A percentile compares a stretch with the other conserved stretches of the same genome.
phyloP scores from a whole-genome alignment of 2,113 vertebrate species.

The Rhea americana region DNA sequence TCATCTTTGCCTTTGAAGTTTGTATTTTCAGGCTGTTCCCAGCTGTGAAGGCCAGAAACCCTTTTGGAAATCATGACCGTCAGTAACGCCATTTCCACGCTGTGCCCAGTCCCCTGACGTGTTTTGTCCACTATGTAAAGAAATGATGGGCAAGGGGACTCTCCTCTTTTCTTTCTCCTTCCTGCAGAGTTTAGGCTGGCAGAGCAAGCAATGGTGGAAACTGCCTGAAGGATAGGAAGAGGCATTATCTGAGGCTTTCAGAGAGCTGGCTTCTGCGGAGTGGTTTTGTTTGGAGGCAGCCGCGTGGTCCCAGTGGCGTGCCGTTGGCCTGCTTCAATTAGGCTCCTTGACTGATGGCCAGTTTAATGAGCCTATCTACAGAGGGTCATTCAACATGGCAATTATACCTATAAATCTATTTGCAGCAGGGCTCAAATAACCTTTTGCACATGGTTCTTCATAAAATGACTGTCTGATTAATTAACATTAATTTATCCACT shows the following conservation, averaged over 20 bases:
- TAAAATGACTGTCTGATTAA: slow-evolving; percentile 83
- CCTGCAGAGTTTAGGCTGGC: background rate
- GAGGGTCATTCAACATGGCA: slow-evolving; percentile 78
- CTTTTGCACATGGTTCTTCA: slow-evolving; percentile 66
- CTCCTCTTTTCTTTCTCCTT: background rate
- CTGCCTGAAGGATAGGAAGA: background rate
- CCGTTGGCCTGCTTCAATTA: slow-evolving; percentile 68
- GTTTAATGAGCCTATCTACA: slow-evolving; percentile 81
- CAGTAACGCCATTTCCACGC: background rate
- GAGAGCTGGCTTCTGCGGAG: background rate
- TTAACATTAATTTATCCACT: slow-evolving; percentile 83
- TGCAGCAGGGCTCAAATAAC: slow-evolving; percentile 74
- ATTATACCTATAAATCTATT: slow-evolving; percentile 79
- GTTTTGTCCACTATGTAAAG: background rate
- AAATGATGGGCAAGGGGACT: background rate
- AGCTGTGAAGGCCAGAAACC: background rate
- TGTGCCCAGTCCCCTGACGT: accelerated
- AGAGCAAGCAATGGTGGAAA: background rate
- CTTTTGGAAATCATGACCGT: background rate
- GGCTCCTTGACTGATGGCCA: slow-evolving; percentile 82
- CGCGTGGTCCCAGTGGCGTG: background rate
- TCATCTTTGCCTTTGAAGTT: background rate
- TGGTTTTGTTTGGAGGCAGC: slow-evolving; percentile 53
- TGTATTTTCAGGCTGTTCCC: background rate
- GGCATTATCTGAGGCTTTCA: background rate